Conservation (phyloP, 2,797 vertebrate genomes). For the Arremon aurantiirostris region DNA sequence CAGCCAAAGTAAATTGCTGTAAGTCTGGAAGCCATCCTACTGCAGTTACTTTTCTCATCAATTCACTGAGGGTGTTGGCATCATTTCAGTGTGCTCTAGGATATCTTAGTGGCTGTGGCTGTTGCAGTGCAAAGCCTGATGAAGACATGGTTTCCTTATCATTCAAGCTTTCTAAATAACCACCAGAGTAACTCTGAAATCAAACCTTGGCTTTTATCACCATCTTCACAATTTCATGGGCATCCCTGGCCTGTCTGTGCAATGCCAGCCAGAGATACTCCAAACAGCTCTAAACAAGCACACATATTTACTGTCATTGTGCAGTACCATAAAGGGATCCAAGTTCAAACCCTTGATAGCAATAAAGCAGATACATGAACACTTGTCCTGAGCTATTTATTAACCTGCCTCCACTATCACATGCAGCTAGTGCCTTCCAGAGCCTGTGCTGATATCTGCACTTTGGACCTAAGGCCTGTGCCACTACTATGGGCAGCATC, state of each 20-base stretch:
- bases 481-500: neutral
- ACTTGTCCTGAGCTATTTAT: neutral
- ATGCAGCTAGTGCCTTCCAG: neutral
- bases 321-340: neutral
- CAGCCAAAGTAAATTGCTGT: neutral
- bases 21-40: neutral
- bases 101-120: neutral
- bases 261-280: neutral
- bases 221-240: neutral
- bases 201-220: slow-evolving; percentile 2
- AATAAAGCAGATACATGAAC: neutral
- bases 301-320: neutral
- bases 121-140: neutral
- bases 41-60: neutral
- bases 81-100: neutral
- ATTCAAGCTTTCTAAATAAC: neutral
- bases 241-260: neutral
- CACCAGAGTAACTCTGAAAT: neutral
- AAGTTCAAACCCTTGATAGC: neutral
- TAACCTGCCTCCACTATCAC: neutral
- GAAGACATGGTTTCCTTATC: neutral
- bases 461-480: neutral
- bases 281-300: slow-evolving; percentile 7
- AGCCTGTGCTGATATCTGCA: neutral
- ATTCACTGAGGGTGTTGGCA: fast-evolving